Conservation (phyloP, 2,888 invertebrate genomes). For the Leptopilina syphax region DNA sequence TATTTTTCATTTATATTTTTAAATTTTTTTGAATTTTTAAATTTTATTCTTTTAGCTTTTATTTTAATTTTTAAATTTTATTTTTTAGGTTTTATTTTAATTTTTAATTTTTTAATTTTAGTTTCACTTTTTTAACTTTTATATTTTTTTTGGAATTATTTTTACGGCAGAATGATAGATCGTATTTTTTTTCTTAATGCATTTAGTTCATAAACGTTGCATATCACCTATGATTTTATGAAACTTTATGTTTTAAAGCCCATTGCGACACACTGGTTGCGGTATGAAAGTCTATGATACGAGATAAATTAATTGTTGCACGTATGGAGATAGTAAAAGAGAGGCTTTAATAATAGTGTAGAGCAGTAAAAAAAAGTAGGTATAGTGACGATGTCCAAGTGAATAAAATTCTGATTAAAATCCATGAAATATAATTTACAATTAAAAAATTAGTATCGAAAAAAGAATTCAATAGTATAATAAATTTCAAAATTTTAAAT, state of each 20-base stretch:
- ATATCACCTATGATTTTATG: neutral
- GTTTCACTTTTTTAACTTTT: no score
- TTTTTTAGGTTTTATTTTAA: no score
- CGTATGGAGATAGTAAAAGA: neutral
- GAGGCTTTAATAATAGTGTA: neutral
- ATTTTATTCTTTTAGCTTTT: no score
- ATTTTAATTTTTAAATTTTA: no score
- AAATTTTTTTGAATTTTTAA: no score
- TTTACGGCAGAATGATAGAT: no score
- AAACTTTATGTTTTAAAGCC: slow-evolving; percentile 18
- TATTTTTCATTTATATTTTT: no score
- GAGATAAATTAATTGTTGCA: slow-evolving; percentile 27
- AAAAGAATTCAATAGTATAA: neutral
- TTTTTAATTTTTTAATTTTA: no score
- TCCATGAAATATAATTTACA: neutral
- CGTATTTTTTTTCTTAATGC: neutral
- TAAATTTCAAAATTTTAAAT: no score
- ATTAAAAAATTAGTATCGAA: neutral
- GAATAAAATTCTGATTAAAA: neutral
- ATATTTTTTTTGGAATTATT: no score
- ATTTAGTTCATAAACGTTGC: slow-evolving; percentile 1
- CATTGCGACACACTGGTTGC: neutral
- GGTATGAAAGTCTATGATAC: slow-evolving; percentile 10
- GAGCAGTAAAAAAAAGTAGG: neutral
- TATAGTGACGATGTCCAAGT: neutral